These are phyloP conservation scores for Pteruthius melanotis DNA, from an alignment of 2,113 vertebrate species.

Conservation along the genomic window DNA sequence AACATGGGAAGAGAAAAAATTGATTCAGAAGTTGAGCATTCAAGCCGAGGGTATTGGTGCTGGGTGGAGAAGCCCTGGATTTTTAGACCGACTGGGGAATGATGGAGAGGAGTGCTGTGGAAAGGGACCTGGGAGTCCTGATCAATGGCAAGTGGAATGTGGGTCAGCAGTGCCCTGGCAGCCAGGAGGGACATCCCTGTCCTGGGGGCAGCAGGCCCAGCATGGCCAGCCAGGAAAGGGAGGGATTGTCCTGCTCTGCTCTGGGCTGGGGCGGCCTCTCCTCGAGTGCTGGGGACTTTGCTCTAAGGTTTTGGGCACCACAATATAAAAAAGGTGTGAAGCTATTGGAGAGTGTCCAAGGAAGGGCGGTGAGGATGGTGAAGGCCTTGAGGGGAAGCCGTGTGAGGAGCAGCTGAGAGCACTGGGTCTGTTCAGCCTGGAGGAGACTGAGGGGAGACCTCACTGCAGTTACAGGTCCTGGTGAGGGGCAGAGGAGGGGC, in stretches of 20 bases:
- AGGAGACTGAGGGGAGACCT: neutral
- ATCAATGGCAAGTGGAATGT: rapidly evolving
- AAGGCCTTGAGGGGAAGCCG: neutral
- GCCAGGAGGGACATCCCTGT: neutral
- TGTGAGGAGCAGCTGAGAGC: neutral
- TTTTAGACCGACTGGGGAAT: neutral
- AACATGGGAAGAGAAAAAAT: neutral
- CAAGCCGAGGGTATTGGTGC: neutral
- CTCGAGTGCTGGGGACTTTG: rapidly evolving
- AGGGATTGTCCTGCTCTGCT: neutral
- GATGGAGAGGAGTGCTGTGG: too few species aligned
- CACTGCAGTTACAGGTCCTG: rapidly evolving
- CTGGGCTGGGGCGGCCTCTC: neutral
- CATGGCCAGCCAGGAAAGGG: rapidly evolving
- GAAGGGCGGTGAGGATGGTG: neutral
- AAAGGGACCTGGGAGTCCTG: rapidly evolving
- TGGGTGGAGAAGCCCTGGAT: neutral
- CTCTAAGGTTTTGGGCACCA: neutral
- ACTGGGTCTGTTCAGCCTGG: neutral
- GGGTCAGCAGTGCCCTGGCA: neutral
- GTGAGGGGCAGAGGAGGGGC: rapidly evolving
- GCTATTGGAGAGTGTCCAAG: neutral
- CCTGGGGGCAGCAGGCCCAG: neutral
- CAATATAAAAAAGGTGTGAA: rapidly evolving
- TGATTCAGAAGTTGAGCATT: neutral